Evolutionary conservation across 2,888 invertebrate genomes (phyloP).

Genomic region (Lymantria dispar): DNA sequence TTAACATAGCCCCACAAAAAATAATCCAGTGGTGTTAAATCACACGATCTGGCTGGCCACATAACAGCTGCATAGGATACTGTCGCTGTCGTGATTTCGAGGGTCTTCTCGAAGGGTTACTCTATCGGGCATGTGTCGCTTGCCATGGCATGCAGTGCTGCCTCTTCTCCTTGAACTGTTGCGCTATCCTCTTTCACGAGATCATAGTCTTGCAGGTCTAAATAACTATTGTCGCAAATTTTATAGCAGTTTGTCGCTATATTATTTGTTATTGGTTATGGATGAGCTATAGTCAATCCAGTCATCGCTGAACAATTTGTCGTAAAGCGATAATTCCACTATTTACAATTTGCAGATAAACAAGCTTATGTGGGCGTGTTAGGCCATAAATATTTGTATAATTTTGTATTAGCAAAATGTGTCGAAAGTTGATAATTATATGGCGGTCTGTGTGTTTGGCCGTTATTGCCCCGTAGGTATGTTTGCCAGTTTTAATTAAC

Average conservation of each 20-base stretch:
- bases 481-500: slow-evolving; percentile 61
- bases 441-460: slow-evolving; percentile 32
- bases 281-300: slow-evolving; percentile 17
- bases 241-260: not conserved
- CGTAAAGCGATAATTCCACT: slow-evolving; percentile 56
- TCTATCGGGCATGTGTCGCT: too few species aligned
- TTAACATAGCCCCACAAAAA: too few species aligned
- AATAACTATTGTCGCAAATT: not conserved
- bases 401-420: slow-evolving; percentile 46
- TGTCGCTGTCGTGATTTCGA: too few species aligned
- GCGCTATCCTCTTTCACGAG: too few species aligned
- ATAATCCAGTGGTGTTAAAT: too few species aligned
- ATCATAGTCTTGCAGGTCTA: too few species aligned
- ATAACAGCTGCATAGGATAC: too few species aligned
- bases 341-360: slow-evolving; percentile 27
- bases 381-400: slow-evolving; percentile 43
- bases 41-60: too few species aligned
- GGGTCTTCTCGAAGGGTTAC: too few species aligned
- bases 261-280: too few species aligned
- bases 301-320: slow-evolving; percentile 45
- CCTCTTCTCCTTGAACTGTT: too few species aligned
- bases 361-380: slow-evolving; percentile 36
- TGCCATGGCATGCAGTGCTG: too few species aligned
- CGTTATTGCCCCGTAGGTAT: slow-evolving; percentile 33
- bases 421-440: slow-evolving; percentile 53